These are phyloP conservation scores for Acheta domesticus DNA, from an alignment of 2,888 invertebrate species.

Conservation along the genomic window DNA sequence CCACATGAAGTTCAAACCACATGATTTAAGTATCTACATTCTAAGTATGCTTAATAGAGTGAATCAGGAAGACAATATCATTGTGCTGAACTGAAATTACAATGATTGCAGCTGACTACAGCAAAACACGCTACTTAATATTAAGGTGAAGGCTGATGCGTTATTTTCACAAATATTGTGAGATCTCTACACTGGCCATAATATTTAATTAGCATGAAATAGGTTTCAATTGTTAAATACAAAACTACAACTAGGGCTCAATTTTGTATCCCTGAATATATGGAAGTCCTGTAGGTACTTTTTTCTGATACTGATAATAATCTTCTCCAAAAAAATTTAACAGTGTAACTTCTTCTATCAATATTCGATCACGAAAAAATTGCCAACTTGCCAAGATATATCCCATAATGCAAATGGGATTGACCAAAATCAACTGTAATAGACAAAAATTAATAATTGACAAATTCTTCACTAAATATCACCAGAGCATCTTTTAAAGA, in stretches of 20 bases:
- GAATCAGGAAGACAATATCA: too few species aligned
- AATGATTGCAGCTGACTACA: too few species aligned
- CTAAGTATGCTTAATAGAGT: too few species aligned
- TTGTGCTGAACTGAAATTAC: too few species aligned
- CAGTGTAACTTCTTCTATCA: constrained; percentile 83
- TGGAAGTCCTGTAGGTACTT: constrained; percentile 82
- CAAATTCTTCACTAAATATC: background rate
- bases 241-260: constrained; percentile 18
- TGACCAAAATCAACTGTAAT: constrained; percentile 74
- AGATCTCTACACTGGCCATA: too few species aligned
- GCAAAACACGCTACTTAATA: too few species aligned
- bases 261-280: constrained; percentile 74
- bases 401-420: constrained; percentile 79
- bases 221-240: too few species aligned
- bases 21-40: too few species aligned
- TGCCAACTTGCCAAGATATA: constrained; percentile 84
- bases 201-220: too few species aligned
- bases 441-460: constrained; percentile 22
- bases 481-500: constrained; percentile 20
- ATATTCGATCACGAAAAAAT: constrained; percentile 86
- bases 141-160: too few species aligned
- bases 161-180: too few species aligned
- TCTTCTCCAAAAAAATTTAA: constrained; percentile 87
- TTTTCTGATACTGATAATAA: constrained; percentile 80
- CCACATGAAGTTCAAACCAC: too few species aligned